Conservation (phyloP, 1,140 invertebrate species). For the Drosophila nannoptera region DNA sequence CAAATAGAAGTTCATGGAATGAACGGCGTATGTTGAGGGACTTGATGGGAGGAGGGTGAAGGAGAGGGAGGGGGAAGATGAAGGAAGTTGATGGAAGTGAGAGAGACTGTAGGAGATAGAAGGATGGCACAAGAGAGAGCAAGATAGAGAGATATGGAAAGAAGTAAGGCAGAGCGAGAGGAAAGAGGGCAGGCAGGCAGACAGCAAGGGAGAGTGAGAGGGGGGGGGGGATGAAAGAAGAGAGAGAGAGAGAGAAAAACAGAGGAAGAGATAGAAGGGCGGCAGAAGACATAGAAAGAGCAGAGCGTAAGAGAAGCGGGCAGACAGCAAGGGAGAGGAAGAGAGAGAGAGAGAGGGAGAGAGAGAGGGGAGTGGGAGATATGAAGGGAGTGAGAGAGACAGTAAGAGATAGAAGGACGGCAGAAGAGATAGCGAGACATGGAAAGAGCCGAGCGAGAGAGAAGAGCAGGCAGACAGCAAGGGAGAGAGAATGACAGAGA, state of each 20-base stretch:
- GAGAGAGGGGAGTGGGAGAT: neutral
- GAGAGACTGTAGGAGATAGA: neutral
- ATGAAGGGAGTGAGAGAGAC: neutral
- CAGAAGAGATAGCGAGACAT: neutral
- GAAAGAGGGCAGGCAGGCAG: too few species aligned
- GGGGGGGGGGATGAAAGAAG: too few species aligned
- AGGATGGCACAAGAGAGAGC: neutral
- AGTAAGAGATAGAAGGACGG: neutral
- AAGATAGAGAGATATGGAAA: neutral
- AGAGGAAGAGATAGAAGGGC: neutral
- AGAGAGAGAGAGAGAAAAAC: neutral
- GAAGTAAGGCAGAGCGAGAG: neutral
- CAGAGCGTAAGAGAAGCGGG: neutral
- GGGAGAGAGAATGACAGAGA: neutral
- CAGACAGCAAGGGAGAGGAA: neutral
- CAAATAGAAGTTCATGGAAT: too few species aligned
- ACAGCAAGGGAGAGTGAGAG: too few species aligned
- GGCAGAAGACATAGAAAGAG: neutral
- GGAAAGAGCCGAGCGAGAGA: neutral
- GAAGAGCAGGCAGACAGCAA: neutral
- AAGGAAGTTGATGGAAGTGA: neutral
- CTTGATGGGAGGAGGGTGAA: neutral
- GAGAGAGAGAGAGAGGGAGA: neutral
- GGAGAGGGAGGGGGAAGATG: neutral
- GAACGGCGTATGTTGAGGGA: too few species aligned